Evolutionary conservation across 2,797 vertebrate species (phyloP).

Genomic region (Chlorospingus semifuscus): DNA sequence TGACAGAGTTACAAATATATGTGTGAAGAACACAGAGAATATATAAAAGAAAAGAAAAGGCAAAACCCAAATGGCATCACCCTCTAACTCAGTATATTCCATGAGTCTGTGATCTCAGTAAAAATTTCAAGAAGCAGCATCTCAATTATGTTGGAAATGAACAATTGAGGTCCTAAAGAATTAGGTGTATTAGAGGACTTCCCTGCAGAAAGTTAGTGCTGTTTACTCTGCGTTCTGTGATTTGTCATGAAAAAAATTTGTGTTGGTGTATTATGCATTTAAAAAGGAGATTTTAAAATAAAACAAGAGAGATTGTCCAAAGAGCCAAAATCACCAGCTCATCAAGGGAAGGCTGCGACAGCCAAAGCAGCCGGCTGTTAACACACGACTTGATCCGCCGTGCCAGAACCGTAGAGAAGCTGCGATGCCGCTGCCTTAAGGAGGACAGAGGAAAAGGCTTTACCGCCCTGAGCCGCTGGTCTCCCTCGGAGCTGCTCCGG

Average conservation of each 20-base stretch:
- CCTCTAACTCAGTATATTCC: neutral
- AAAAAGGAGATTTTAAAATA: neutral
- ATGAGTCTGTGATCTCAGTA: neutral
- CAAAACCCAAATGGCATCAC: neutral
- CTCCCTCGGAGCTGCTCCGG: neutral
- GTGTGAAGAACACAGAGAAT: neutral
- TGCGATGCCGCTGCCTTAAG: neutral
- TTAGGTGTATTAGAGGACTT: neutral
- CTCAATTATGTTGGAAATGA: neutral
- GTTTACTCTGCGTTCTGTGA: rapidly evolving
- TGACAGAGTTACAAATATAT: no score
- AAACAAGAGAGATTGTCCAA: neutral
- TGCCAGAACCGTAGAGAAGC: rapidly evolving
- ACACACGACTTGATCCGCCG: neutral
- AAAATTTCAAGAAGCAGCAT: neutral
- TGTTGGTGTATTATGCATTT: neutral
- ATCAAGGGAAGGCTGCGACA: neutral
- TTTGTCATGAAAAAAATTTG: rapidly evolving
- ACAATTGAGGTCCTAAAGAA: neutral
- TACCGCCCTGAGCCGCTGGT: neutral
- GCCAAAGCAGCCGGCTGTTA: neutral
- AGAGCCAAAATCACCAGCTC: neutral
- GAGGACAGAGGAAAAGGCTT: neutral
- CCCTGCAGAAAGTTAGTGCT: neutral
- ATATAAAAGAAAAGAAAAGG: neutral